Evolutionary conservation across 2,797 vertebrate genomes (phyloP).

Genomic region (Sebastes aleutianus): DNA sequence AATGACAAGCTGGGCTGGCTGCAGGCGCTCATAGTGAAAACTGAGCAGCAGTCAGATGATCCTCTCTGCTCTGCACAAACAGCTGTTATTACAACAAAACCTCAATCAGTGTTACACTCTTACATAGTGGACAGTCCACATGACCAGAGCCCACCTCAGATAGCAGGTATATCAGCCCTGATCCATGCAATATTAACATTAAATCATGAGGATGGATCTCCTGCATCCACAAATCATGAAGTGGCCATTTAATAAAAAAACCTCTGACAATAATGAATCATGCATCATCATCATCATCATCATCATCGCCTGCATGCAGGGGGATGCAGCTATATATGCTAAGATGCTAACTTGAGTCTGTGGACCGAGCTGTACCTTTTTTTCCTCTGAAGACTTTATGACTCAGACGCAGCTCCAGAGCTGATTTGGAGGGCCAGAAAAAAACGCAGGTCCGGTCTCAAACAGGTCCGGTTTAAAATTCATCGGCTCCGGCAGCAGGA

Average conservation of each 20-base stretch:
- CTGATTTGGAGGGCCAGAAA: constrained; percentile 28
- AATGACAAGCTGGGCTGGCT: constrained; percentile 59
- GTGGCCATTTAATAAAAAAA: constrained; percentile 43
- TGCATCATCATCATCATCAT: constrained; percentile 21
- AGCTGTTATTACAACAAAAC: constrained; percentile 60
- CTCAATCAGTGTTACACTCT: constrained; percentile 32
- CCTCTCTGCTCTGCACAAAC: constrained; percentile 54
- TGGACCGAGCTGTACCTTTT: constrained; percentile 72
- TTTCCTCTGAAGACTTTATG: constrained; percentile 66
- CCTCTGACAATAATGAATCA: constrained; percentile 29
- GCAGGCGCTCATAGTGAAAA: constrained; percentile 50
- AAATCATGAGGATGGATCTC: background rate
- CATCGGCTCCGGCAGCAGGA: constrained; percentile 64
- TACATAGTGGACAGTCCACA: constrained; percentile 51
- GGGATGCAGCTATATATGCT: constrained; percentile 64
- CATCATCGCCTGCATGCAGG: constrained; percentile 7
- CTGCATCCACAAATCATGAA: constrained; percentile 20
- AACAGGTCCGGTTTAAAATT: constrained; percentile 46
- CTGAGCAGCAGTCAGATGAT: constrained; percentile 64
- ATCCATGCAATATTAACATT: background rate
- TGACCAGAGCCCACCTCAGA: constrained; percentile 37
- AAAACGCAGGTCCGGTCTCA: constrained; percentile 59
- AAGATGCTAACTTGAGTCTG: constrained; percentile 71
- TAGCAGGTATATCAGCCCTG: background rate
- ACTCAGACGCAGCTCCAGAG: constrained; percentile 63